Evolutionary conservation across 2,797 vertebrate genomes (phyloP).

Genomic region (Halcyon chelicuti): DNA sequence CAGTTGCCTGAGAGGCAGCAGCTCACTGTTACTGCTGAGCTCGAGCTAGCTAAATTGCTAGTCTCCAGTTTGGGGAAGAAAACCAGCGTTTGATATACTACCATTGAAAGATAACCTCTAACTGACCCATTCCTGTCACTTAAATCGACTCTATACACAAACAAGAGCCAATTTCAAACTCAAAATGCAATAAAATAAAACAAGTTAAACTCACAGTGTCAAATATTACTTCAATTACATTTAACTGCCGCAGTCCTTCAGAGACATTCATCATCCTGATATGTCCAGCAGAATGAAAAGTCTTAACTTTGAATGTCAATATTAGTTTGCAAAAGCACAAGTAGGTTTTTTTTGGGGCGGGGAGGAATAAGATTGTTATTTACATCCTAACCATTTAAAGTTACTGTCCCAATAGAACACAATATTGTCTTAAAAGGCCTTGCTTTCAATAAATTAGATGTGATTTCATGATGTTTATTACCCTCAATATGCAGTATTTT

Average conservation of each 20-base stretch:
- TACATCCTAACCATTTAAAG: background rate
- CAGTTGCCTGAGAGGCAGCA: background rate
- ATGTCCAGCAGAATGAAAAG: background rate
- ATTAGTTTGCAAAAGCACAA: background rate
- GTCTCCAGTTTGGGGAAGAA: background rate
- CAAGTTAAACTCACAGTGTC: background rate
- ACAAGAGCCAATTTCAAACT: slow-evolving; percentile 6
- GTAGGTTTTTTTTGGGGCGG: background rate
- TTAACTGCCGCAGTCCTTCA: background rate
- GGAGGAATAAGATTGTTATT: background rate
- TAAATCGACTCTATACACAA: slow-evolving; percentile 6
- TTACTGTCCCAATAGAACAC: background rate
- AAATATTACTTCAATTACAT: background rate
- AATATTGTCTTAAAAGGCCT: background rate
- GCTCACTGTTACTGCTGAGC: background rate
- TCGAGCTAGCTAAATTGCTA: background rate
- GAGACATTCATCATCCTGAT: slow-evolving; percentile 1
- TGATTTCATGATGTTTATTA: background rate
- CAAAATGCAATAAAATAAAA: slow-evolving; percentile 6
- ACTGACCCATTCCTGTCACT: slow-evolving; percentile 10
- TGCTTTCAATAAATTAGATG: background rate
- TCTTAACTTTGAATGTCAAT: background rate
- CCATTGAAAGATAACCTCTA: background rate
- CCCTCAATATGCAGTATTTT: background rate
- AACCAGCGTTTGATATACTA: background rate